A percentile compares a stretch with the other conserved stretches of the same genome.
Conservation (phyloP, 2,888 invertebrate genomes). For the Incurvaria masculella region DNA sequence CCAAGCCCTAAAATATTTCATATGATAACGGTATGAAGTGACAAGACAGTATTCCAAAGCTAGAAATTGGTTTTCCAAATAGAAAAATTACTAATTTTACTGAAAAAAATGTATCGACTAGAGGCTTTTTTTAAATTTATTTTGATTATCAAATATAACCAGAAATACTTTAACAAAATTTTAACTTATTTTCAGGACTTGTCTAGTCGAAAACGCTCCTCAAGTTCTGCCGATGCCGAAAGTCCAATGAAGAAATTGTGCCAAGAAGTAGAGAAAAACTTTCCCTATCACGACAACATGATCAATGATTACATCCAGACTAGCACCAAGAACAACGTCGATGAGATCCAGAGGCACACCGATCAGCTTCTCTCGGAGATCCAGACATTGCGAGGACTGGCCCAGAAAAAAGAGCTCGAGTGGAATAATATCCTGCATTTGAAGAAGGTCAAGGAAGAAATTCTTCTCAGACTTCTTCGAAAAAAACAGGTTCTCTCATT, state of each 20-base stretch:
- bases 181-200: too few species aligned
- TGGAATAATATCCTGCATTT: constrained; percentile 81
- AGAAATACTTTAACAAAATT: too few species aligned
- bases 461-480: constrained; percentile 67
- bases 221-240: constrained; percentile 31
- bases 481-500: constrained; percentile 61
- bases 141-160: too few species aligned
- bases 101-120: too few species aligned
- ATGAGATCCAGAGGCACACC: constrained; percentile 60
- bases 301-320: constrained; percentile 63
- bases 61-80: too few species aligned
- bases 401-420: constrained; percentile 79
- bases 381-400: constrained; percentile 67
- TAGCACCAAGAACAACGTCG: constrained; percentile 57
- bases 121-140: background rate
- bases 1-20: too few species aligned
- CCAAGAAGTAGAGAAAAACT: constrained; percentile 49
- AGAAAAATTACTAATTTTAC: too few species aligned
- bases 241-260: constrained; percentile 49
- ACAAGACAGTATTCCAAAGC: too few species aligned
- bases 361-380: constrained; percentile 65
- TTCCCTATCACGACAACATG: constrained; percentile 57
- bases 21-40: too few species aligned
- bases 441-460: constrained; percentile 82
- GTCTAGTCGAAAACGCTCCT: background rate